Evolutionary conservation across 2,113 vertebrate genomes (phyloP), one percentile per base, ranked within the genome.

Genomic region (Sylvietta virens): DNA sequence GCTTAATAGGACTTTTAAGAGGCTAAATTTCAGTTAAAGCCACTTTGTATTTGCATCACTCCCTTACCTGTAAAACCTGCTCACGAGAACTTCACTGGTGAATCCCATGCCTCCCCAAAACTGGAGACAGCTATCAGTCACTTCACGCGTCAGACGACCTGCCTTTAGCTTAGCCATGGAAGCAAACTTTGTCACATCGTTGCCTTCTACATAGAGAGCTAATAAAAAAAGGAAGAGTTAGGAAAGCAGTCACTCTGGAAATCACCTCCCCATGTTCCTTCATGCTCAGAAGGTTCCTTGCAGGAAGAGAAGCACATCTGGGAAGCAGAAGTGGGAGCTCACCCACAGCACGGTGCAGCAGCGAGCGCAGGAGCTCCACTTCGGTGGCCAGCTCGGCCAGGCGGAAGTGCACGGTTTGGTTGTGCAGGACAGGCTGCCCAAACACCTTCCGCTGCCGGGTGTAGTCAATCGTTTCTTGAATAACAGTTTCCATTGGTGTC

Each of bases 31-130:
- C 62, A 73, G 33, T 45, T 56, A 57, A 23, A 71, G 35, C 6
- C 12, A 19, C 24, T 58, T 47, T 9, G 35, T 67, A 4, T 33
- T 51, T 66, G 50, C 30, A 35, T 45, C 54, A 40, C 13, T 79
- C 2, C 40, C 97, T 98, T 62, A 99, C 99, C 99, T 98, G 97
- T 98, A 99, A 81, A 98, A 88, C 93, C 98, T 98, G 97, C 98
- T 99, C 94, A 99, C 98, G 9, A 97, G 87, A 61, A 99, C 98
- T 23, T 99, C 98, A n/a, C 88, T 99, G 87, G 98, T 99, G 97
- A 98, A 99, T 64, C 99, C 98, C 98, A 99, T 99, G 81, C 98
- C 98, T 92, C 99, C 99, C 98, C 99, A 99, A 84, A 97, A 99
- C 97, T 99, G 99, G 16, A 99, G 98, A 94, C 98, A 99, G 96